Evolutionary conservation across 2,113 vertebrate species (phyloP), one percentile per base, ranked within the genome.

Genomic region (Alligator mississippiensis): DNA sequence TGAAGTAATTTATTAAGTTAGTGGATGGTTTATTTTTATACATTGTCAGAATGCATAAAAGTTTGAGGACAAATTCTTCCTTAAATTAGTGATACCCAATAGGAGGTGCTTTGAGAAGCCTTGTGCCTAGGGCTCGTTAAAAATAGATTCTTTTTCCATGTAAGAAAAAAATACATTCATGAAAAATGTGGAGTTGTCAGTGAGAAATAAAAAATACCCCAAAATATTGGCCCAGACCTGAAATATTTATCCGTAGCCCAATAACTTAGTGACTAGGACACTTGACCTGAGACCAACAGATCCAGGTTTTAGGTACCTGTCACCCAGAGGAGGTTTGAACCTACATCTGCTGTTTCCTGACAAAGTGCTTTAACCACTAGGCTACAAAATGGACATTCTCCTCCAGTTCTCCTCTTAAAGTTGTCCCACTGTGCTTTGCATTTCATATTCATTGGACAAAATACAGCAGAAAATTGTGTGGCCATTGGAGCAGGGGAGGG

Each of bases 31-130:
- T 58, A 4, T 47, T 47, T 47, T 0, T 3, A 90, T 89, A 76
- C 76, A 92, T 88, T 88, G 63, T 86, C 88, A 94, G 87, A 21
- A 38, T 74, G 57, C 11, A 81, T 90, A 93, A 93, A 60, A 87
- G 47, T 3, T 0, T 58, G 61, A 54, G 82, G 61, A 54, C 92
- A 85, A 80, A 87, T 75, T 80, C 59, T 75, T 11, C 18, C 19
- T 24, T 15, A 11, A 14, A 30, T 38, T 47, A 1, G 6, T 25
- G 87, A 86, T 25, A 15, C 58, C 78, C 87, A 47, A 77, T 57
- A 87, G 74, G 72, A 68, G 1, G 2, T 59, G 47, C 24, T 28
- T 55, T 22, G 62, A 21, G 62, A 85, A 47, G 82, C 22, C 75
- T 2, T 4, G 64, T 1, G 1, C 9, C 28, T 62, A 4, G 78